A percentile compares a stretch with the other conserved stretches of the same genome.
Conservation (phyloP, 2,888 invertebrate species). For the Ectobius pallidus region DNA sequence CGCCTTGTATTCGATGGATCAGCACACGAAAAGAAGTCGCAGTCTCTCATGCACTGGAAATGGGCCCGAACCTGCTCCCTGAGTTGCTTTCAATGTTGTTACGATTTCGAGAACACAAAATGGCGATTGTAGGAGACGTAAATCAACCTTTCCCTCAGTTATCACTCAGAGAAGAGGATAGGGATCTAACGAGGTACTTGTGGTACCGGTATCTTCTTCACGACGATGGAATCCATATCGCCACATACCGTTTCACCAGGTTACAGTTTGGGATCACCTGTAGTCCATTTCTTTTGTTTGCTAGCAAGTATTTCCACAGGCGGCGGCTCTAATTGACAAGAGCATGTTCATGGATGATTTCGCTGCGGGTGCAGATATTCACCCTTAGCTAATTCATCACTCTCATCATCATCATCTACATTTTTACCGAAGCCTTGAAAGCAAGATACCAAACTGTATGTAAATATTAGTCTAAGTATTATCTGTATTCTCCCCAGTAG, state of each 20-base stretch:
- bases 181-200: not conserved
- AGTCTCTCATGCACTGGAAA: not conserved
- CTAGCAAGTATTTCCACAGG: not conserved
- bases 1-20: not conserved
- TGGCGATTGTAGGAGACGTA: not conserved
- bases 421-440: no score
- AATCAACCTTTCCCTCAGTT: constrained; percentile 11
- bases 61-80: constrained; percentile 1
- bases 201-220: not conserved
- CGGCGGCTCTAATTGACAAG: not conserved
- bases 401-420: not conserved
- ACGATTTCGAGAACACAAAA: not conserved
- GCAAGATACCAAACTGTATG: no score
- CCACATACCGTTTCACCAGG: not conserved
- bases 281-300: not conserved
- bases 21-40: not conserved
- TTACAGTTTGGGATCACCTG: not conserved
- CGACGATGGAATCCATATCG: not conserved
- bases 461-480: no score
- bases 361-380: not conserved
- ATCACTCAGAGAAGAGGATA: not conserved
- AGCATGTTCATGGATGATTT: constrained; percentile 18
- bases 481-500: no score
- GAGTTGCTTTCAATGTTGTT: not conserved
- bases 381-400: not conserved